Evolutionary conservation across 1,140 invertebrate genomes (phyloP), one percentile per base, ranked within the genome.

Genomic region (Orius insidiosus): DNA sequence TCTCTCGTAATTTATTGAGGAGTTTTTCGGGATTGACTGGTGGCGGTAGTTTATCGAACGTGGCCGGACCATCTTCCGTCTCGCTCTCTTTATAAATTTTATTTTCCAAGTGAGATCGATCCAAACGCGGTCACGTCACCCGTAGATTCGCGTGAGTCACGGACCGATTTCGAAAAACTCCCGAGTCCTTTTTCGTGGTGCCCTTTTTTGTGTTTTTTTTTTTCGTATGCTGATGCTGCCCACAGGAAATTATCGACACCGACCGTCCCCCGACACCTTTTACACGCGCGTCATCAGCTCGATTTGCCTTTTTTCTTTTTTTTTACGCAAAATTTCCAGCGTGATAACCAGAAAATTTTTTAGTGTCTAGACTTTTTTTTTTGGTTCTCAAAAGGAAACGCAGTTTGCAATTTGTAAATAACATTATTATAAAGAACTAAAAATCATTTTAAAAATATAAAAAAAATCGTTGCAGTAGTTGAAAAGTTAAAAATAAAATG

Each of bases 401-500:
- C 8, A 35, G 24, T 7, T 11, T 41, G 32, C 47, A 33, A 45
- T 37, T 49, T 42, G 48, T 49, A 49, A 49, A 49, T 49, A 42
- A 40, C 35, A 49, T 36, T 49, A 49, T 44, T 45, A 49, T 47
- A 40, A 47, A 24, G 24, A 24, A 24, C 24, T 24, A 15, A 36
- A 13, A 13, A 15, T 6, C 11, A 18, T 3, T 15, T 18, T 15
- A 15, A 15, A 40, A 10, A 40, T 6, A 40, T 37, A 45, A 49
- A 45, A 18, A 31, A 24, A 48, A 48, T 40, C 16, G 14, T 40
- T 43, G 32, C 44, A 48, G 48, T 45, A 49, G 48, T 49, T 30
- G 42, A 42, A 49, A 49, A 49, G 48, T 49, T 30, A 36, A 42
- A 49, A 49, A 49, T 40, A 40, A 49, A 49, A 42, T 49, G 48